Evolutionary conservation across 2,797 vertebrate species (phyloP), one percentile per base, ranked within the genome.

Genomic region (Fundulus diaphanus): DNA sequence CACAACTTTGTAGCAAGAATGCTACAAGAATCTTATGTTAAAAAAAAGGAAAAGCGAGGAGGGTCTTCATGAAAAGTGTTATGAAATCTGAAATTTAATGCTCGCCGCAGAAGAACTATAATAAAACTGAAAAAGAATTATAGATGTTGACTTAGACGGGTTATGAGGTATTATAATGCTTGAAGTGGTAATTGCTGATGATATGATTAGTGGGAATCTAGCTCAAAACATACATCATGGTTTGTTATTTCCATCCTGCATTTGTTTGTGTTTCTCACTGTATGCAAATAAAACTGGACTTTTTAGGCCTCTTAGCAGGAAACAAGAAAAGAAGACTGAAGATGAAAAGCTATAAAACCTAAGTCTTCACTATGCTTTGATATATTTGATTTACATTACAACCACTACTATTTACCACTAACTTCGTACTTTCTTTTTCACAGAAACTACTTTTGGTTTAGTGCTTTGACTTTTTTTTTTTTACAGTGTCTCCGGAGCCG

Each of bases 1-100:
- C 87, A 82, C 85, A 92, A 89, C 78, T 82, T 29, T 59, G 68
- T 76, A 85, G 72, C 79, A 79, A 51, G 74, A 70, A 85, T 70
- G 52, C 63, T 35, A 72, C 54, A 74, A 68, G 75, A 90, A 79
- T 80, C 56, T 70, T 42, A 61, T 69, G 70, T 76, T 82, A 65
- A 63, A 63, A 35, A 5, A 54, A 5, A 49, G 81, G 68, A 82
- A 74, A 70, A 70, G 24, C 44, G 48, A 85, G 85, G 68, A 72
- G 68, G 83, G 76, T 74, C 61, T 80, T 35, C 2, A 67, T 76
- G 79, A 76, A 78, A 91, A 75, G 20, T 72, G 44, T 79, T 78
- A 85, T 86, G 77, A 78, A 75, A 86, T 78, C 16, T 67, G 40
- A 74, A 72, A 85, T 89, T 83, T 78, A 87, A 81, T 65, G 57